Evolutionary conservation across 2,113 vertebrate species (phyloP), one percentile per base, ranked within the genome.

Genomic region (Petrocephalus zakoni): DNA sequence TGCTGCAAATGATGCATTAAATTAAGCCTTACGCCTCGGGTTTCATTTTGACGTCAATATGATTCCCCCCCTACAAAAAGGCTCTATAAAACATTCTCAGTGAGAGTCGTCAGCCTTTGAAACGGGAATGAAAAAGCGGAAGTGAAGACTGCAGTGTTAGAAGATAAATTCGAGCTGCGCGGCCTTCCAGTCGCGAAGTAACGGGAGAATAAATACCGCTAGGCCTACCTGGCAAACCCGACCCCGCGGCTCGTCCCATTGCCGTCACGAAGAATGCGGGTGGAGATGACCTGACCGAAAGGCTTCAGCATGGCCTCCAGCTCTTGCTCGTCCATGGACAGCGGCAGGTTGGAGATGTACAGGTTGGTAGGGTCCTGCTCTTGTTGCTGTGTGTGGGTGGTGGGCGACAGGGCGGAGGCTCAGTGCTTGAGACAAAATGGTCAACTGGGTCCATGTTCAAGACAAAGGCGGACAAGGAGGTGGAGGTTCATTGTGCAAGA

Each of bases 321-420:
- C 92, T 98, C 97, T 89, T 97, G 97, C 93, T 99, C 97, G 0
- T 98, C 97, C 97, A 99, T 97, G 34, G 96, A 96, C 88, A 97
- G 91, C 0, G 97, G 97, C 92, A 99, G 94, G 93, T 98, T 98
- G 89, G 97, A 98, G 93, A 98, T 97, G 94, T 99, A 99, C 84
- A 99, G 90, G 93, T 98, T 99, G 91, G 97, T 99, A 89, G 97
- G 97, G 93, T 99, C 97, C 94, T 98, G 97, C 88, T 99, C 97
- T 94, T 99, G 97, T 97, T 99, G 97, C 97, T 99, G 93, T 42
- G 2, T 2, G 85, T 34, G 82, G 10, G 85, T 89, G 46, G 19
- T 55, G 52, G 64, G 78, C n/a, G 47, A 87, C 29, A 75, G 42
- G 47, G 11, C 22, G 3, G 61, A 51, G 42, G 11, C 42, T 61